Evolutionary conservation across 2,888 invertebrate genomes (phyloP).

Genomic region (Drosophila rubida): DNA sequence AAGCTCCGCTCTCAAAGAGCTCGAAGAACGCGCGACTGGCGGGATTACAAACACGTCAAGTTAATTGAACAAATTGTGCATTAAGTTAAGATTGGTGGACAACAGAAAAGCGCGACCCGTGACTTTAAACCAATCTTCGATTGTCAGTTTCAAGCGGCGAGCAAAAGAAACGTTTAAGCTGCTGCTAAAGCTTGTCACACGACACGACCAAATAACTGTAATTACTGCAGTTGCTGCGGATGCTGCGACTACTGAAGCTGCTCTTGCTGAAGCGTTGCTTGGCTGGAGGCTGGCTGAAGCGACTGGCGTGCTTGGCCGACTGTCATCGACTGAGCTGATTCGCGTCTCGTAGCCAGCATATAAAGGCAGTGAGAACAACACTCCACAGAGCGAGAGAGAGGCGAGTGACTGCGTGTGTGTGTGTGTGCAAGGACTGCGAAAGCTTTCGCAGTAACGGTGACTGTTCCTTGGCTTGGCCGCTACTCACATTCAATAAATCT

Average conservation of each 20-base stretch:
- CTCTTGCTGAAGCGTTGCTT: conserved; percentile 38
- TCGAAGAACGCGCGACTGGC: conserved; percentile 18
- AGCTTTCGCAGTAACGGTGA: conserved; percentile 47
- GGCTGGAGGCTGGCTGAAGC: conserved; percentile 41
- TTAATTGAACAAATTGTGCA: conserved; percentile 5
- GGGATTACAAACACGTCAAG: no score
- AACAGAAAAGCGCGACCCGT: conserved; percentile 27
- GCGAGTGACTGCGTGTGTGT: neutral
- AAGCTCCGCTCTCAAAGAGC: no score
- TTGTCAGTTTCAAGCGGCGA: no score
- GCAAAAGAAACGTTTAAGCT: conserved; percentile 50
- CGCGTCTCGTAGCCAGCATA: conserved; percentile 38
- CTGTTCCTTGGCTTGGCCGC: conserved; percentile 29
- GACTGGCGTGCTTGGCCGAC: conserved; percentile 83
- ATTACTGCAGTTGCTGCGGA: conserved; percentile 11
- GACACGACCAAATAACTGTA: conserved; percentile 20
- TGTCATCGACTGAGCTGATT: conserved; percentile 82
- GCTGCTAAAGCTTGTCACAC: conserved; percentile 45
- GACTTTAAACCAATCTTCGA: conserved; percentile 28
- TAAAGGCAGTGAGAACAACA: conserved; percentile 38
- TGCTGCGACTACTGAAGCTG: conserved; percentile 11
- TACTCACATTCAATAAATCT: conserved; percentile 63
- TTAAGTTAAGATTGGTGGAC: neutral
- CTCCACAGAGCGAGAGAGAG: conserved; percentile 7
- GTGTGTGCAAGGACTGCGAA: conserved; percentile 21